Evolutionary conservation across 2,888 invertebrate species (phyloP), one percentile per base, ranked within the genome.

Genomic region (Parthenolecanium corni): DNA sequence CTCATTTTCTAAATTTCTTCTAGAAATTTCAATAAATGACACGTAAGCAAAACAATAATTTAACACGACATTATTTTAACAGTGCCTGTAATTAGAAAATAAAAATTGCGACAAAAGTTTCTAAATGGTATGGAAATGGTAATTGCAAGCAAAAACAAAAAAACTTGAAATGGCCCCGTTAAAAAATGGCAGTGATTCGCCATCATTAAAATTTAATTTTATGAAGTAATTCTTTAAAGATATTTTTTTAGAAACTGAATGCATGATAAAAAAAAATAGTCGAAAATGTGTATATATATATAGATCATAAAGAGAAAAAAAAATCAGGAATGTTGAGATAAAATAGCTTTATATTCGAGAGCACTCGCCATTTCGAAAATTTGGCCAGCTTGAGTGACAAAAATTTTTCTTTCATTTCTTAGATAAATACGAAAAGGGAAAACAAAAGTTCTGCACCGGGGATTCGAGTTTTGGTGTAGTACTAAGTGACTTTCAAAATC

Each of bases 131-230:
- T 14, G 44, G 54, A 40, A 54, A 54, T 54, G 54, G 54, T 54
- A 54, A 52, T 42, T 54, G 18, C 49, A 49, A 21, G 23, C 18
- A 21, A 11, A 21, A 5, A 46, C 5, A 46, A 49, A 49, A 18
- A 11, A 49, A 18, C 25, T 23, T 44, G 44, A 57, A 57, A 57
- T 57, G 57, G 57, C 57, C 57, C 57, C 57, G 57, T 57, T 57
- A 44, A 46, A 54, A 57, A 56, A 57, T 57, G 57, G 57, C 57
- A 57, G 57, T 57, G 57, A 57, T n/a, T 21, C 57, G 57, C 57
- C 57, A 57, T 57, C 57, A 57, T 44, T 42, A n/a, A 25, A 25
- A 57, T 42, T 44, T 46, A 24, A 57, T 31, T 25, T 20, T 57
- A 18, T 42, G n/a, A n/a, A 18, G 57, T 24, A 6, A 18, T 14